Evolutionary conservation across 2,888 invertebrate genomes (phyloP).

Genomic region (Cantharis lateralis): DNA sequence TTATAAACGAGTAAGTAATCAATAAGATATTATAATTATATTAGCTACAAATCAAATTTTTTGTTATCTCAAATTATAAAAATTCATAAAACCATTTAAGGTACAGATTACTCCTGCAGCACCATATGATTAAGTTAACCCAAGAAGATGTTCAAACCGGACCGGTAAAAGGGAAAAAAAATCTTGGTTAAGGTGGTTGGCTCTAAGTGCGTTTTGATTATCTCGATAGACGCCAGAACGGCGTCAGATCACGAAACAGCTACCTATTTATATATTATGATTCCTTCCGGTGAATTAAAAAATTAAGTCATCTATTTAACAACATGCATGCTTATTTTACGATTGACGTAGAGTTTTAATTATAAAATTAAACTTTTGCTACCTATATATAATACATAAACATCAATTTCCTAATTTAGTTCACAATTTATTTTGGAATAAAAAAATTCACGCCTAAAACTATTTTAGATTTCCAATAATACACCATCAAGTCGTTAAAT

Average conservation of each 20-base stretch:
- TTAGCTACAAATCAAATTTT: not conserved
- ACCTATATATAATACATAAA: not conserved
- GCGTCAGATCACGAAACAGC: constrained; percentile 23
- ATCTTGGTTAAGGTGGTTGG: not conserved
- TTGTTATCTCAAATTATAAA: not conserved
- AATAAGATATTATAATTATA: not conserved
- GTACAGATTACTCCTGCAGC: not conserved
- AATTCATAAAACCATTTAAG: not conserved
- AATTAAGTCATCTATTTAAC: constrained; percentile 15
- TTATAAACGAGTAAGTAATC: not conserved
- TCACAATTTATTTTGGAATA: not conserved
- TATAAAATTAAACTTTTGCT: not conserved
- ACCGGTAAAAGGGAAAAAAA: not conserved
- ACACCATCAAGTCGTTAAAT: not conserved
- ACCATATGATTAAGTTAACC: not conserved
- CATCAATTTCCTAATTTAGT: not conserved
- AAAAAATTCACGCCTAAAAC: not conserved
- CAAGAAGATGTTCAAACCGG: not conserved
- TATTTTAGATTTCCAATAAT: not conserved
- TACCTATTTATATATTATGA: constrained; percentile 10
- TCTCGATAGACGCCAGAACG: constrained; percentile 5
- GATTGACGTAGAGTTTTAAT: constrained; percentile 7
- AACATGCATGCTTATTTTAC: constrained; percentile 5
- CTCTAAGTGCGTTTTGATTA: constrained; percentile 17
- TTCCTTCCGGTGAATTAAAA: constrained; percentile 25